phyloP scores from a whole-genome alignment of 30 jellyfish, hydroid and myxozoan species.

The Chrysaora quinquecirrha region DNA sequence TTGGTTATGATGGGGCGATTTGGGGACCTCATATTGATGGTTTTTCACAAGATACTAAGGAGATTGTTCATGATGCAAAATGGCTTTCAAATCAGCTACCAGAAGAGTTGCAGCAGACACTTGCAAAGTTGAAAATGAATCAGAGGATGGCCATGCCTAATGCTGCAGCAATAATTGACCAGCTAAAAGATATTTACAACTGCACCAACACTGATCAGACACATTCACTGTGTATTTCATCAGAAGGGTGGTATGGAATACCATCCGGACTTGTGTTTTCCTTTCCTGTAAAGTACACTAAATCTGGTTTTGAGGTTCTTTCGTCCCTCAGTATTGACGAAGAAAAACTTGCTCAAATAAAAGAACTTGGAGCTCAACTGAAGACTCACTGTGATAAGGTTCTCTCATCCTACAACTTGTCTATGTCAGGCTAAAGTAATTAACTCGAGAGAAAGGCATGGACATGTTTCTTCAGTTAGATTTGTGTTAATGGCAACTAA shows the following conservation, averaged over 20 bases:
- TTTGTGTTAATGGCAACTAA: no score
- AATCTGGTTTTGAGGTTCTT: constrained; percentile 42
- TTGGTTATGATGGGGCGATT: constrained; percentile 90
- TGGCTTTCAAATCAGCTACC: constrained; percentile 72
- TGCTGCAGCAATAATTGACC: constrained; percentile 89
- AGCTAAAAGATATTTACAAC: constrained; percentile 63
- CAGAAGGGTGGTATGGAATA: constrained; percentile 91
- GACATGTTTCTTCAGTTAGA: no score
- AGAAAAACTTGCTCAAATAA: constrained; percentile 19
- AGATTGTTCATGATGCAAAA: constrained; percentile 73
- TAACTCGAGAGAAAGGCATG: no score
- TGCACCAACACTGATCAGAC: constrained; percentile 53
- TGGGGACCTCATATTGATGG: constrained; percentile 97
- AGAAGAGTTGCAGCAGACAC: constrained; percentile 13
- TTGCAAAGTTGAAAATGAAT: neutral
- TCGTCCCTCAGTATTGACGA: constrained; percentile 39
- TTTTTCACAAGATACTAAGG: constrained; percentile 71
- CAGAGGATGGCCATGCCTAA: constrained; percentile 33
- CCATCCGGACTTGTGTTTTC: constrained; percentile 89
- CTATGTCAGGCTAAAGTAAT: neutral
- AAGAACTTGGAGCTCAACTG: constrained; percentile 38
- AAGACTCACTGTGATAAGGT: constrained; percentile 39
- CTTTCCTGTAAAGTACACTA: constrained; percentile 66
- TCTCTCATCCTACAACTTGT: constrained; percentile 15
- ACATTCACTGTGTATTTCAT: constrained; percentile 73